phyloP scores from a whole-genome alignment of 2,797 vertebrate genomes.

The Acrocephalus scirpaceus region DNA sequence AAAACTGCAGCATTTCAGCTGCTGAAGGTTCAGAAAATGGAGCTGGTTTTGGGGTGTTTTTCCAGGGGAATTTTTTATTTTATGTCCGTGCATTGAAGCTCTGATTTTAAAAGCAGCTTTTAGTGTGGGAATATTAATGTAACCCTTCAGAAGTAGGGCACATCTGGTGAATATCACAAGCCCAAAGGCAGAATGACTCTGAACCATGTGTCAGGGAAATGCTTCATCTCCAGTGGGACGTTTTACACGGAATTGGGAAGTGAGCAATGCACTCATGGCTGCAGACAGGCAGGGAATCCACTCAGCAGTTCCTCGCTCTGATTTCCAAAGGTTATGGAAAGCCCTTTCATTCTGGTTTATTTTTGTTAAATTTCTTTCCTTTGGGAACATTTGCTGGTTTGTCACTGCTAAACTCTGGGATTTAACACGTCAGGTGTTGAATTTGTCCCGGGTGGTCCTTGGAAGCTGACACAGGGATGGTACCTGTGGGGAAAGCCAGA shows the following conservation, averaged over 20 bases:
- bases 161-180: conserved; percentile 21
- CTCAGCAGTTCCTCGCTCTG: background rate
- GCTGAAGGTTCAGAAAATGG: background rate
- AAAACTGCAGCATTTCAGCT: background rate
- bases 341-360: background rate
- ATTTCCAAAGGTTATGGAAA: background rate
- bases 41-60: background rate
- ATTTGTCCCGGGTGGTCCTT: background rate
- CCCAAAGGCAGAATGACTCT: conserved; percentile 37
- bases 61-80: background rate
- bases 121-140: conserved; percentile 26
- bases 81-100: background rate
- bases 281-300: background rate
- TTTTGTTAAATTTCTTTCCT: background rate
- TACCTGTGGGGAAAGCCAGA: background rate
- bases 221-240: conserved; percentile 25
- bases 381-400: background rate
- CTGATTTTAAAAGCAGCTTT: conserved; percentile 49
- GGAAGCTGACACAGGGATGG: background rate
- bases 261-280: background rate
- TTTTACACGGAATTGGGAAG: background rate
- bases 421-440: background rate
- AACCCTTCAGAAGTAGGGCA: conserved; percentile 55
- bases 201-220: conserved; percentile 32
- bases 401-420: background rate